Base-by-base conservation (phyloP, 2,113 vertebrate genomes). In the Corythaeola cristata region DNA sequence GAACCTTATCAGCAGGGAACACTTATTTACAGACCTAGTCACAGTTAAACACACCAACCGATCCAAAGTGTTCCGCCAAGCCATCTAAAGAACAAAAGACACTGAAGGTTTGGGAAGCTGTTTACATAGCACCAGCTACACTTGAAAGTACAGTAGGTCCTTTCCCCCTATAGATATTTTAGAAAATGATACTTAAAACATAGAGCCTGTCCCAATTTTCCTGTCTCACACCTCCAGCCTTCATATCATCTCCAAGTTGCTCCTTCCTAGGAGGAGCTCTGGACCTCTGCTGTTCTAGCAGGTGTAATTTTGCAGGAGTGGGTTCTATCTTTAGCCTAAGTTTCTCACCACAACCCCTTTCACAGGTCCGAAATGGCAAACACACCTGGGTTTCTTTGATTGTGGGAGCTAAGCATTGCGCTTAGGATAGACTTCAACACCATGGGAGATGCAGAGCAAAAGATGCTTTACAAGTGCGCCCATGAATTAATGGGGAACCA, bases 1-100 rank as follows among this genome's bases (percentile, higher is more conserved):
- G 68, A 77, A 92, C 92, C 90, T 88, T 84, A 84, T 47, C 55
- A 81, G 52, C 50, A 88, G 55, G 75, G 72, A 95, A 75, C 50
- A 67, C 63, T 86, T 93, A 90, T 92, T 95, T 95, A 86, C 85
- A 94, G 96, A 81, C 85, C 59, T 17, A 68, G 75, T 72, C 92
- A 86, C 62, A 81, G 56, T 86, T 67, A 96, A 93, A 89, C 35
- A 88, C 58, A 21, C 1, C 1, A 3, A 82, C 71, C 4, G 5
- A 90, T 77, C 52, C 92, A 90, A 77, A 69, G 76, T 45, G 96
- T 93, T 92, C 93, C 0, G 16, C 83, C 90, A 87, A 95, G 88
- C 44, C 64, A 53, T 4, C 33, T 68, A 49, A 69, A 90, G 95
- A 94, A 89, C 96, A 96, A 96, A 96, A 56, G 72, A 72, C 88